Conservation (phyloP, 2,888 invertebrate genomes). For the Abscondita cerata region DNA sequence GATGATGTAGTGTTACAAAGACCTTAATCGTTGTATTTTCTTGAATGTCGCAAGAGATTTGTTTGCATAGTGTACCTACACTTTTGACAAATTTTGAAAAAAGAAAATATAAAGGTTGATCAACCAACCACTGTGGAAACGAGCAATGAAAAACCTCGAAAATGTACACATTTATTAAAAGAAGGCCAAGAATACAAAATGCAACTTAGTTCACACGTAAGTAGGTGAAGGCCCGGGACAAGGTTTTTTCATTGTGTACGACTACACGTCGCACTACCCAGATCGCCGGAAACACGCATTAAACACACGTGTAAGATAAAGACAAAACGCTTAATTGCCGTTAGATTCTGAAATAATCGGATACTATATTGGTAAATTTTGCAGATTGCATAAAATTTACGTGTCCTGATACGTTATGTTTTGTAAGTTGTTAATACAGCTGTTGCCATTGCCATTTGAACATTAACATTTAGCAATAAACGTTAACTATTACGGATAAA, state of each 20-base stretch:
- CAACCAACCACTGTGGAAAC: constrained; percentile 18
- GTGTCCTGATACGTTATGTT: constrained; percentile 44
- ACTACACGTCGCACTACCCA: constrained; percentile 47
- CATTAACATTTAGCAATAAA: constrained; percentile 23
- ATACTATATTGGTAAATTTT: constrained; percentile 47
- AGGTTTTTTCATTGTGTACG: constrained; percentile 52
- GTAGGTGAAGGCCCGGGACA: constrained; percentile 58
- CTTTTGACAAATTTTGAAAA: constrained; percentile 2
- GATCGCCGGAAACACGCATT: constrained; percentile 36
- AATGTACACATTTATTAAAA: constrained; percentile 41
- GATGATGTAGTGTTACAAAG: too few species aligned
- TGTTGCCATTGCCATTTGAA: constrained; percentile 24
- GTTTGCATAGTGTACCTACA: too few species aligned
- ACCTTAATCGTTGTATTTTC: too few species aligned
- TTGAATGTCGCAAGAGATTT: too few species aligned
- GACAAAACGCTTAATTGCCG: constrained; percentile 40
- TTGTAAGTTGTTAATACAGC: constrained; percentile 29
- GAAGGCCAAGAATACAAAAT: constrained; percentile 58
- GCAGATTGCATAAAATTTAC: constrained; percentile 44
- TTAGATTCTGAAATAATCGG: constrained; percentile 37
- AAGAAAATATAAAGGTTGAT: constrained; percentile 10
- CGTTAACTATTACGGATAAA: constrained; percentile 5
- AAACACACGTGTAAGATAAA: constrained; percentile 41
- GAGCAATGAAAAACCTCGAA: constrained; percentile 28
- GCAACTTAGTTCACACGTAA: constrained; percentile 57